Conservation (phyloP, 1,140 invertebrate genomes). For the Holotrichia oblita region DNA sequence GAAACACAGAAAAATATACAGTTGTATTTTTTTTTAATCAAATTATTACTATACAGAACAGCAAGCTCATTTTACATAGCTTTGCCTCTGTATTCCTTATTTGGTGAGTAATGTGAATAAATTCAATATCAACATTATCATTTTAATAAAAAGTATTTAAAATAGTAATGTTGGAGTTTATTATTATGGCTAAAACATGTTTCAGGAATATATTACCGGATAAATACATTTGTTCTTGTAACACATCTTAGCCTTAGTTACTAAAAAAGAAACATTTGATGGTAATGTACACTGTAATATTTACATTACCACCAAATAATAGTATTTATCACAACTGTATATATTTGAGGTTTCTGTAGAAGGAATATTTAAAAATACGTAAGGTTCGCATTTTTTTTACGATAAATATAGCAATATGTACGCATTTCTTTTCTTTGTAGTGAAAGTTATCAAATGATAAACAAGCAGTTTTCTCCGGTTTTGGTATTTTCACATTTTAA, state of each 20-base stretch:
- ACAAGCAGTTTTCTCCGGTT: too few species aligned
- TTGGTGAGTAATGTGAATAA: neutral
- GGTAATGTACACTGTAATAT: constrained; percentile 10
- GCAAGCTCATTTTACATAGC: constrained; percentile 27
- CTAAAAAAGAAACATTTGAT: constrained; percentile 23
- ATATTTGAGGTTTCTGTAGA: constrained; percentile 25
- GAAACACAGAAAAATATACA: constrained; percentile 45
- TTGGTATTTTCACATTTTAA: too few species aligned
- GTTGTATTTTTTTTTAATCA: constrained; percentile 13
- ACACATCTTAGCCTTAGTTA: neutral
- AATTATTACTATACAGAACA: constrained; percentile 36
- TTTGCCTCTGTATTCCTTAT: constrained; percentile 41
- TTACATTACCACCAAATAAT: constrained; percentile 37
- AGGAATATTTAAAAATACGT: neutral
- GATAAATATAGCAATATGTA: too few species aligned
- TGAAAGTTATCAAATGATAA: too few species aligned
- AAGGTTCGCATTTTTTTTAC: too few species aligned
- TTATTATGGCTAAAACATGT: neutral
- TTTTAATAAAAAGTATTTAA: constrained; percentile 1
- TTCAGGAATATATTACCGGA: neutral
- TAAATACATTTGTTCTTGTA: neutral
- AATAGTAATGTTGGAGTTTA: constrained; percentile 30
- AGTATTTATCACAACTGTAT: constrained; percentile 27
- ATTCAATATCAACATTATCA: constrained; percentile 16
- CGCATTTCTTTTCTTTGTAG: too few species aligned